Conservation (phyloP, 2,113 vertebrate species). For the Grammomys surdaster region DNA sequence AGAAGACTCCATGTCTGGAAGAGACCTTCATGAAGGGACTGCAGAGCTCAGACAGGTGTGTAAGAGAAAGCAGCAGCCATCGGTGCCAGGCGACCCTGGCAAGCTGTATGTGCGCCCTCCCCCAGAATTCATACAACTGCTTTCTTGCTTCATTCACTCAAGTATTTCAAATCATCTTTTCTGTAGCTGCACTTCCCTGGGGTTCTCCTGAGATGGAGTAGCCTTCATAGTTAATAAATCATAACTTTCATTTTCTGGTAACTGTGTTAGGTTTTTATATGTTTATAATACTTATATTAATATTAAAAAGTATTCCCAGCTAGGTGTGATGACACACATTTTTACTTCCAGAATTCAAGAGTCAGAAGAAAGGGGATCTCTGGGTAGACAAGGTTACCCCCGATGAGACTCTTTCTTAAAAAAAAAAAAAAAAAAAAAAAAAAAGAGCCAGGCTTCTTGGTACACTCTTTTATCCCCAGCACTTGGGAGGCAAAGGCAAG, state of each 20-base stretch:
- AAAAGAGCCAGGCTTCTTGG: not conserved
- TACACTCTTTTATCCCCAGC: not conserved
- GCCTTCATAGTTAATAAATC: not conserved
- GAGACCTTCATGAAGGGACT: not conserved
- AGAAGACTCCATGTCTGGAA: not conserved
- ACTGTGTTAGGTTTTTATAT: not conserved
- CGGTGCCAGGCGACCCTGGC: not conserved
- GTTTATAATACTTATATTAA: too few relatives aligned
- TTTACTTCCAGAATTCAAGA: not conserved
- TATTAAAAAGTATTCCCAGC: not conserved
- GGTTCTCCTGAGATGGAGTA: not conserved
- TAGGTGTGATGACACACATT: not conserved
- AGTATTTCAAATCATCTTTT: not conserved
- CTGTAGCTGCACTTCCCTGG: not conserved
- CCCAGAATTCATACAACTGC: not conserved
- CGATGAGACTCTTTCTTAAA: not conserved
- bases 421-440: not conserved
- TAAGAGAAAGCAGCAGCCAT: not conserved
- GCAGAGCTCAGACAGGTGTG: not conserved
- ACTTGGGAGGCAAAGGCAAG: not conserved
- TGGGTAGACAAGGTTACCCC: not conserved
- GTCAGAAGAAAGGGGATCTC: not conserved
- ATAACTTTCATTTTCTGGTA: not conserved
- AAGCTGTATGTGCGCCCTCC: not conserved
- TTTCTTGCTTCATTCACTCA: not conserved